phyloP scores from a whole-genome alignment of 2,797 vertebrate genomes.

The Orestias chungarensis region DNA sequence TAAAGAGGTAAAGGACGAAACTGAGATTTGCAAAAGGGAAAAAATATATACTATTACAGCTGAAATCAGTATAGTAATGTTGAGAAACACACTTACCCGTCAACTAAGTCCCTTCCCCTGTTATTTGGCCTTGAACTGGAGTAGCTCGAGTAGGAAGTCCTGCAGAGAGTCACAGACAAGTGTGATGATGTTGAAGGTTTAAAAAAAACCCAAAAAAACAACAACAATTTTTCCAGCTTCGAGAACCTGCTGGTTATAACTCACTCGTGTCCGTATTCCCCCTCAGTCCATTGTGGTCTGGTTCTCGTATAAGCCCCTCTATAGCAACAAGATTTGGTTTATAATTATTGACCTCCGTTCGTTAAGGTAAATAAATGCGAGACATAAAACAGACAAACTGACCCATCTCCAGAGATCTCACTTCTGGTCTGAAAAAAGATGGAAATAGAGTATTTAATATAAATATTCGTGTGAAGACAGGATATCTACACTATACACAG shows the following conservation, averaged over 20 bases:
- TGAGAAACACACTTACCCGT: constrained; percentile 60
- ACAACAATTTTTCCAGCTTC: not conserved
- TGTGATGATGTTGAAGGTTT: not conserved
- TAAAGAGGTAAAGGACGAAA: not conserved
- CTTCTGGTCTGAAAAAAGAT: constrained; percentile 53
- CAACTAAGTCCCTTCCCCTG: constrained; percentile 31
- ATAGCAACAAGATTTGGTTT: constrained; percentile 1
- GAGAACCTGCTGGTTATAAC: constrained; percentile 6
- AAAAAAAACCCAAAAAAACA: not conserved
- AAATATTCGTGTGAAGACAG: not conserved
- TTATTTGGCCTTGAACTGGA: constrained; percentile 35
- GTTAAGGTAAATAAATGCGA: not conserved
- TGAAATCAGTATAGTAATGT: not conserved
- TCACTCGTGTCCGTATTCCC: constrained; percentile 58
- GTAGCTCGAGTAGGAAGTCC: constrained; percentile 51
- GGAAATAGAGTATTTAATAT: not conserved
- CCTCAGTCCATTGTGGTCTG: constrained; percentile 48
- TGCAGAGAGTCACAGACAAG: constrained; percentile 19
- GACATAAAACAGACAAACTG: constrained; percentile 13
- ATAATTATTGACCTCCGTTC: not conserved
- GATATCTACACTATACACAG: not conserved
- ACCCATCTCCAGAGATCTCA: constrained; percentile 58
- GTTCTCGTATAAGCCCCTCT: constrained; percentile 58
- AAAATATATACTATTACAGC: not conserved
- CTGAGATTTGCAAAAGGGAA: not conserved